Base-by-base conservation (phyloP, 1,140 invertebrate genomes). In the Stratiolaelaps scimitus region DNA sequence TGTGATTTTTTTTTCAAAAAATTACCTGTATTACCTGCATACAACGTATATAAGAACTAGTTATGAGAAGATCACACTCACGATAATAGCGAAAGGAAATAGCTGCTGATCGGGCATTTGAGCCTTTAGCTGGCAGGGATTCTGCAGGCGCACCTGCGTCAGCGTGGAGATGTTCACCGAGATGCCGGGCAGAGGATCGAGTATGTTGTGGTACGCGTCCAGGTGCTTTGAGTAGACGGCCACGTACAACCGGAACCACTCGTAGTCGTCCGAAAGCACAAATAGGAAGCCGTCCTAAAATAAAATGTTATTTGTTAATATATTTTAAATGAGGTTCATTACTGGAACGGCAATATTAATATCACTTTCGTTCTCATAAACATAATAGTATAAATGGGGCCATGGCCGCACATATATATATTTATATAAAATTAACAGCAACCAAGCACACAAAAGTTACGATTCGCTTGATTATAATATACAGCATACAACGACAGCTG, bases 241-340 rank as follows among this genome's bases (percentile, higher is more conserved):
- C 53, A 60, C 53, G 10, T 60, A 60, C 53, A 60, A 23, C 23
- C 53, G 17, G 53, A 60, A 60, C 53, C 53, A 60, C 23, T 60
- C 53, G 53, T 15, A 60, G 53, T 60, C 53, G 53, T 60, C 53
- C 20, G 53, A 60, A 26, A 60, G 53, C 15, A 60, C 53, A 23
- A 60, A 60, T 17, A 60, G 23, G 20, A 60, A 60, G 20, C 53
- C 53, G 34, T 60, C 53, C 53, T 60, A 23, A 60, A 60, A 26
- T 4, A 1, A 29, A 26, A 60, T 28, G 13, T 13, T 45, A 45
- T 45, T 45, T 45, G 44, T 15, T 6, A 48, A 20, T 48, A 15
- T 7, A 15, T 28, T 6, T 48, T 15, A 48, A 4, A 48, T 20
- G 7, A 40, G 0, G 5, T 10, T 40, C 34, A 4, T 40, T 6